Percentiles rank a stretch among this genome's conserved stretches.
phyloP scores from a whole-genome alignment of 1,140 invertebrate genomes.

The Drosophila punjabiensis region DNA sequence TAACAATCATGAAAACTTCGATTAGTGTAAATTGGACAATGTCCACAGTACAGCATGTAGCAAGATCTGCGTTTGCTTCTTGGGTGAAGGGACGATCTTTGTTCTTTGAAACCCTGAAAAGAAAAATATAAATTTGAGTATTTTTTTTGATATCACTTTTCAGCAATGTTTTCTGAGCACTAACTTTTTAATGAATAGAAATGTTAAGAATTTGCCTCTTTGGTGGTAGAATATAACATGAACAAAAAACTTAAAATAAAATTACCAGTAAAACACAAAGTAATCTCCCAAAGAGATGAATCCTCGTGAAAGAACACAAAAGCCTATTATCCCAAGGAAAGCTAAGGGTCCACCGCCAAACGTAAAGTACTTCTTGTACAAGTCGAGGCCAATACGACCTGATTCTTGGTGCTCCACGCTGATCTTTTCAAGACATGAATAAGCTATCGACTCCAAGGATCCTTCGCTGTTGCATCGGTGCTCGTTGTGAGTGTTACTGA shows the following conservation, averaged over 20 bases:
- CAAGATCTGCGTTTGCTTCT: too few species aligned
- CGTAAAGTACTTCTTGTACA: conserved; percentile 88
- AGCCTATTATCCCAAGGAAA: conserved; percentile 84
- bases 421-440: conserved; percentile 86
- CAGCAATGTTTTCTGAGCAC: too few species aligned
- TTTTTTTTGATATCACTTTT: too few species aligned
- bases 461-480: conserved; percentile 78
- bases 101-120: too few species aligned
- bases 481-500: conserved; percentile 20
- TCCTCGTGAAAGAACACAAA: conserved; percentile 86
- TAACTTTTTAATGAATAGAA: too few species aligned
- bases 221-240: too few species aligned
- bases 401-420: conserved; percentile 86
- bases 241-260: neutral
- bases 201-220: too few species aligned
- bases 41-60: neutral
- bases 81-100: too few species aligned
- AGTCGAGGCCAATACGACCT: conserved; percentile 86
- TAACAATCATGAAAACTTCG: conserved; percentile 87
- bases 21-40: conserved; percentile 86
- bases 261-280: conserved; percentile 88
- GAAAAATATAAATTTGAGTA: too few species aligned
- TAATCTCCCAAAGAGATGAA: conserved; percentile 88
- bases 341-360: conserved; percentile 87
- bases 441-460: conserved; percentile 86